Evolutionary conservation across 2,797 vertebrate species (phyloP), one percentile per base, ranked within the genome.

Genomic region (Todus mexicanus): DNA sequence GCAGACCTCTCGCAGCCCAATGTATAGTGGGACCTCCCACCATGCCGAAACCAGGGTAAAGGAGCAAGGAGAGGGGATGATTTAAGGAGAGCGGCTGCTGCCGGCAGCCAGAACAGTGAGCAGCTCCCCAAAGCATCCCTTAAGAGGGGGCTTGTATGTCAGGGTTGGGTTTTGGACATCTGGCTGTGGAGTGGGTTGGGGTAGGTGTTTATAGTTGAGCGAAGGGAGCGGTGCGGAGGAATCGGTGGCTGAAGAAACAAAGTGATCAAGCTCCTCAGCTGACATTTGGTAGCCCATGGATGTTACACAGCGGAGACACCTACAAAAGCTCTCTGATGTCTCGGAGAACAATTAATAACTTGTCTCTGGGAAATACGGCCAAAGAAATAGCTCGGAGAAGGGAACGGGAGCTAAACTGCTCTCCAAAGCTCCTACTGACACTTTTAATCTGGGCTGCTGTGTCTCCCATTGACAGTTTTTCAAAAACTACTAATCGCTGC

Each of bases 371-470:
- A 92, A 93, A 89, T 66, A 51, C 6, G 23, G 75, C 31, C 2
- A 50, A 57, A 37, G 69, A 57, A 87, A 61, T 6, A 23, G n/a
- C 57, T 11, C 27, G 57, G 94, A 66, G 83, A 87, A 79, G 68
- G 50, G n/a, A 91, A 84, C 14, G 0, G 92, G 86, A 96, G 90
- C 90, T 90, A 10, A 94, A 51, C n/a, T 59, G 42, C 42, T 29
- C 77, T 89, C 80, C 84, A 87, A 27, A 94, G 73, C 68, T 82
- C 77, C 64, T 79, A 7, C 86, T 94, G 93, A 87, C 61, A 11
- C 31, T 54, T 87, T 47, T 79, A 57, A 84, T 73, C 84, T 57
- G 57, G 17, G 57, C 83, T 95, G 95, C 88, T 91, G 18, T 84
- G 40, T 75, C 73, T 94, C 27, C 57, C 69, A 87, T 38, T 84